A percentile compares a stretch with the other conserved stretches of the same genome.
Conservation (phyloP, 2,888 invertebrate genomes). For the Drosophila cognata region DNA sequence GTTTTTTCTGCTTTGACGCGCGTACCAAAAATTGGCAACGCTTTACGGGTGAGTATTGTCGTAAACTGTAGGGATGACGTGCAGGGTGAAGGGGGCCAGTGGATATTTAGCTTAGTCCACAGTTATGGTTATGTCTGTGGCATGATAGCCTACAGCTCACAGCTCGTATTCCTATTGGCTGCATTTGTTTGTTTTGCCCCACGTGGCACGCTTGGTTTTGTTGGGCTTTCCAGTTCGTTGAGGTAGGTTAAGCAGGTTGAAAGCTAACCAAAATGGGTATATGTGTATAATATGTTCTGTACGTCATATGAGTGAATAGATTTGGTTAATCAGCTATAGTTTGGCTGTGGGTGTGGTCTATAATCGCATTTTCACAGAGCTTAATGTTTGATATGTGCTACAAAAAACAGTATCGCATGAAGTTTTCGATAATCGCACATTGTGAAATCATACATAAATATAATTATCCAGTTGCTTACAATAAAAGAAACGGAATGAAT, state of each 20-base stretch:
- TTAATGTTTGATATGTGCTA: constrained; percentile 1
- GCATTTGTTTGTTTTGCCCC: constrained; percentile 68
- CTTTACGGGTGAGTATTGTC: constrained; percentile 51
- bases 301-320: constrained; percentile 25
- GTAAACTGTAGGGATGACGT: constrained; percentile 20
- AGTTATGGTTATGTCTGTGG: constrained; percentile 72
- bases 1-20: constrained; percentile 80
- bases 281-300: constrained; percentile 2
- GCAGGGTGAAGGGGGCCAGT: neutral
- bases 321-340: constrained; percentile 46
- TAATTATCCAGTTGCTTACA: neutral
- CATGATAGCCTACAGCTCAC: constrained; percentile 52
- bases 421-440: neutral
- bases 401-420: neutral
- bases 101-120: constrained; percentile 46
- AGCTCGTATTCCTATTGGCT: constrained; percentile 69
- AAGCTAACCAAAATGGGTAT: constrained; percentile 7
- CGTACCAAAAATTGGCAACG: constrained; percentile 75
- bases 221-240: constrained; percentile 51
- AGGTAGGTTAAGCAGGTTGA: constrained; percentile 70
- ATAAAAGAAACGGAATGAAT: neutral
- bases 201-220: constrained; percentile 18
- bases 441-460: neutral
- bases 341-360: constrained; percentile 36
- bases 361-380: constrained; percentile 25